These are phyloP conservation scores for Ladona fulva DNA, from an alignment of 1,140 invertebrate genomes.

Conservation along the genomic window DNA sequence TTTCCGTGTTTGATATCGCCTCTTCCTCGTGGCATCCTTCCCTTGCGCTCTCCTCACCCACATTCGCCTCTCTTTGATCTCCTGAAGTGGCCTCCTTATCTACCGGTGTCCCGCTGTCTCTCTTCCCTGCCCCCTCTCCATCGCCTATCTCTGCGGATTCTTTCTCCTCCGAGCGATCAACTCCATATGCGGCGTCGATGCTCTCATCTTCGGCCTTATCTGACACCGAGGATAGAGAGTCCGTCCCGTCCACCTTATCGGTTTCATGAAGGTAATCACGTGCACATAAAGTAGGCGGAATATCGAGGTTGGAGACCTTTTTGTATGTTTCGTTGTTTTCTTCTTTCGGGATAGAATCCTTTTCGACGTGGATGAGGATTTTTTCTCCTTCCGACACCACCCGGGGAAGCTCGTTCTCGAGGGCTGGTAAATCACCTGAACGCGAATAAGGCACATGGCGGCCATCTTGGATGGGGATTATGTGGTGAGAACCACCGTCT, in stretches of 20 bases:
- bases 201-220: not conserved
- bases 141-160: not conserved
- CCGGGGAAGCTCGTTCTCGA: too few relatives aligned
- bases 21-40: not conserved
- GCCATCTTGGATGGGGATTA: too few relatives aligned
- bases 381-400: too few relatives aligned
- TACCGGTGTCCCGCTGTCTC: not conserved
- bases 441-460: too few relatives aligned
- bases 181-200: not conserved
- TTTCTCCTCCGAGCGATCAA: not conserved
- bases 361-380: too few relatives aligned
- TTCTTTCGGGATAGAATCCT: too few relatives aligned
- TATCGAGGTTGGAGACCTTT: too few relatives aligned
- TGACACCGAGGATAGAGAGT: too few relatives aligned
- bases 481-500: too few relatives aligned
- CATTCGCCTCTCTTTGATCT: not conserved
- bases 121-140: not conserved
- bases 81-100: not conserved
- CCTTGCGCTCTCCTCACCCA: not conserved
- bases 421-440: too few relatives aligned
- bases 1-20: not conserved
- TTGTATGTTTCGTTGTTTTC: too few relatives aligned
- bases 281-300: too few relatives aligned
- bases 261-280: not conserved
- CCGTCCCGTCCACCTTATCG: not conserved